Evolutionary conservation across 2,113 vertebrate species (phyloP).

Genomic region (Hiodon alosoides): DNA sequence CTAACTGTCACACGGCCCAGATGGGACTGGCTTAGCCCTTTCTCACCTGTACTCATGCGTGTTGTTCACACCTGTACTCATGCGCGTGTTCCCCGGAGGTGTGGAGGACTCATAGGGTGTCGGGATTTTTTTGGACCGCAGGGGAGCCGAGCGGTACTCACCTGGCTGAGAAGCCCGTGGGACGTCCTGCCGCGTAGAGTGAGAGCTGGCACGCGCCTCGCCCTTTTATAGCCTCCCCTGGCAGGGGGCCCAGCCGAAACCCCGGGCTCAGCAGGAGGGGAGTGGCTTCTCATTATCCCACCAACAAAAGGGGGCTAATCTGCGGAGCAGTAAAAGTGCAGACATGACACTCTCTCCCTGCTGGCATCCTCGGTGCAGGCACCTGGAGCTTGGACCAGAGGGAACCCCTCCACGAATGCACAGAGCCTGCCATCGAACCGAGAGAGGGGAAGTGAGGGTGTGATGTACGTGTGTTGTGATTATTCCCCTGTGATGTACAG

Average conservation of each 20-base stretch:
- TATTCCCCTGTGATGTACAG: no score
- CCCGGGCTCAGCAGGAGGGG: conserved; percentile 52
- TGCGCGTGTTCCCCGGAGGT: background rate
- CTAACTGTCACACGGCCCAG: no score
- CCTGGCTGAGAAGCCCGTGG: conserved; percentile 60
- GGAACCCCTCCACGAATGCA: background rate
- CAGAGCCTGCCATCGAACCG: conserved; percentile 9
- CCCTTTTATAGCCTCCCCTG: conserved; percentile 76
- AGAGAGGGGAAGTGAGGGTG: background rate
- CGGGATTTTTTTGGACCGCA: conserved; percentile 13
- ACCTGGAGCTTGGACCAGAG: background rate
- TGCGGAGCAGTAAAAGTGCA: conserved; percentile 64
- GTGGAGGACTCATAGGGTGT: conserved; percentile 5
- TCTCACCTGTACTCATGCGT: no score
- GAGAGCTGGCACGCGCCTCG: conserved; percentile 51
- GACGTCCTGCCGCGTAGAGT: conserved; percentile 60
- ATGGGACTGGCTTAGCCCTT: no score
- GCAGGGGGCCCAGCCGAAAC: conserved; percentile 59
- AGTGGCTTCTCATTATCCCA: conserved; percentile 46
- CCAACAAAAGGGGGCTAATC: conserved; percentile 61
- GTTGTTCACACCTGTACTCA: background rate
- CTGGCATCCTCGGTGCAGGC: background rate
- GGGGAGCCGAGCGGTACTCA: conserved; percentile 52
- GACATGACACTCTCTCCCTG: conserved; percentile 56
- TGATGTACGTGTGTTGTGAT: background rate